Conservation (phyloP, 2,113 vertebrate genomes). For the Hydrolagus affinis region DNA sequence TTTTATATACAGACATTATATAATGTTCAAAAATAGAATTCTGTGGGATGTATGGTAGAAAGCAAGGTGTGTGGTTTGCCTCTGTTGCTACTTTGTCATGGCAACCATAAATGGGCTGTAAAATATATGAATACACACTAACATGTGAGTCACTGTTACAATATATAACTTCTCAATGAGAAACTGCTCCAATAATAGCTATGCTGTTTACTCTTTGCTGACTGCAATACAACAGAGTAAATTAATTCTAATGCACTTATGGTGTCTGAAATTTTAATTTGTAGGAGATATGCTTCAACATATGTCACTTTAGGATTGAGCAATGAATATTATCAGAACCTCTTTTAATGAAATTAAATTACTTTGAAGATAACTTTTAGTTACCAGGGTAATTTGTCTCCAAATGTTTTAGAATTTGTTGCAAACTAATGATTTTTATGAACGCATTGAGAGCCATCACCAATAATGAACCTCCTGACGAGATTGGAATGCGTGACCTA, state of each 20-base stretch:
- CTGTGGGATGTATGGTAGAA: background rate
- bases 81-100: background rate
- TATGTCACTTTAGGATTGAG: background rate
- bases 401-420: background rate
- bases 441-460: background rate
- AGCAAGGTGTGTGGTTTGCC: background rate
- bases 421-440: background rate
- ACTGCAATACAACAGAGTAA: background rate
- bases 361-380: background rate
- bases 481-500: background rate
- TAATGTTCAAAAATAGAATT: background rate
- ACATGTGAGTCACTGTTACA: background rate
- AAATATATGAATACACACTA: background rate
- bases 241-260: background rate
- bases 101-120: background rate
- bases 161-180: background rate
- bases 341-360: slow-evolving; percentile 5
- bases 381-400: background rate
- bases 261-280: background rate
- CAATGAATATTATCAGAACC: background rate
- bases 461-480: background rate
- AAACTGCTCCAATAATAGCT: background rate
- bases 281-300: background rate
- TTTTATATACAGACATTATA: background rate
- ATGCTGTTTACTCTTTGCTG: background rate